Conservation (phyloP, 2,113 vertebrate genomes). For the Peromyscus leucopus region DNA sequence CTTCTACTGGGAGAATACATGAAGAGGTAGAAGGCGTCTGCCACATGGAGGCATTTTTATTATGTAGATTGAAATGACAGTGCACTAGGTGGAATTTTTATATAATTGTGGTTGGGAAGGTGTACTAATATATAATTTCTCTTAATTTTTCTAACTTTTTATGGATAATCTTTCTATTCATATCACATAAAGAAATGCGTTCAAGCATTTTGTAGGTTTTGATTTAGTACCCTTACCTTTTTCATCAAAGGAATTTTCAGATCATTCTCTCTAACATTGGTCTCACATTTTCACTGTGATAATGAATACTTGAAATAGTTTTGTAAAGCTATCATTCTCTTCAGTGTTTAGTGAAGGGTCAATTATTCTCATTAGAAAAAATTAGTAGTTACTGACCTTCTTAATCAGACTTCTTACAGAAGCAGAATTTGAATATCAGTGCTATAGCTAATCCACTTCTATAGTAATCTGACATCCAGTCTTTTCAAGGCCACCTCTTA, state of each 20-base stretch:
- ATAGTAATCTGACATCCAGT: slow-evolving; percentile 74
- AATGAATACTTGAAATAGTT: slow-evolving; percentile 91
- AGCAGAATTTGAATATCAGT: slow-evolving; percentile 80
- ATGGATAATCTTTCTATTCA: slow-evolving; percentile 96
- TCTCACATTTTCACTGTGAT: slow-evolving; percentile 93
- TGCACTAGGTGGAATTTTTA: slow-evolving; percentile 95
- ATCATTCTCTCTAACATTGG: slow-evolving; percentile 84
- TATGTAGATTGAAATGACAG: slow-evolving; percentile 85
- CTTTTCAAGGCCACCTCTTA: slow-evolving; percentile 56
- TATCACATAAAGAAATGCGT: slow-evolving; percentile 92
- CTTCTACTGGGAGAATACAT: slow-evolving; percentile 64
- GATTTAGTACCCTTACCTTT: slow-evolving; percentile 90
- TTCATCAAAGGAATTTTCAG: slow-evolving; percentile 87
- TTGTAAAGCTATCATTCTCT: slow-evolving; percentile 86
- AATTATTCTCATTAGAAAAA: slow-evolving; percentile 80
- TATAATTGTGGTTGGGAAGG: slow-evolving; percentile 94
- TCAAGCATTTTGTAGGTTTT: slow-evolving; percentile 92
- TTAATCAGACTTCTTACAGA: slow-evolving; percentile 69
- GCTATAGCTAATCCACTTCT: slow-evolving; percentile 70
- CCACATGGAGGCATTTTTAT: slow-evolving; percentile 85
- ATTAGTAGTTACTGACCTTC: slow-evolving; percentile 75
- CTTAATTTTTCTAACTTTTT: slow-evolving; percentile 97
- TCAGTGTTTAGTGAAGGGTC: slow-evolving; percentile 82
- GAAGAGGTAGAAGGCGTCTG: slow-evolving; percentile 76
- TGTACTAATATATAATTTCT: slow-evolving; percentile 98